A percentile compares a stretch with the other conserved stretches of the same genome.
Evolutionary conservation across 2,113 vertebrate genomes (phyloP).

Genomic region (Fulmarus glacialis): DNA sequence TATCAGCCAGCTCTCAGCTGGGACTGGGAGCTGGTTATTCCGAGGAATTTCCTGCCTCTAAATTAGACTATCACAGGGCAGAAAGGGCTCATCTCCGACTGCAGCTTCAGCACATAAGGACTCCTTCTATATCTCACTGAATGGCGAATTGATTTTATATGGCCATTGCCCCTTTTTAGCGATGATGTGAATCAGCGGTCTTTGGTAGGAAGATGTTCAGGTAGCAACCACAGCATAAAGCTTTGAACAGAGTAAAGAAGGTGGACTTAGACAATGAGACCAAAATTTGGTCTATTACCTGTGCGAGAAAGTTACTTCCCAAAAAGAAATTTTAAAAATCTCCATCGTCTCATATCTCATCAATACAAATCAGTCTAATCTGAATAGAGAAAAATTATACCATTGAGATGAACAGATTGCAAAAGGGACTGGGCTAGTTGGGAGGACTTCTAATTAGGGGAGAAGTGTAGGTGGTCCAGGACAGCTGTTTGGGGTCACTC

Average conservation of each 20-base stretch:
- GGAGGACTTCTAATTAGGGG: background rate
- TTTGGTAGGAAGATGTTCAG: background rate
- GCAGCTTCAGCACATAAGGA: background rate
- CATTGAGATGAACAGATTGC: background rate
- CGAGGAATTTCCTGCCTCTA: constrained; percentile 60
- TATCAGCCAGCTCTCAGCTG: constrained; percentile 43
- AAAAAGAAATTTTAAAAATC: background rate
- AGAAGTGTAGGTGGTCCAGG: background rate
- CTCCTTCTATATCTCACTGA: background rate
- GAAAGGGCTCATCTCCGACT: background rate
- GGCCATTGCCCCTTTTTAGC: background rate
- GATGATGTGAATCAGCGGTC: background rate
- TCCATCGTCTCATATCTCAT: background rate
- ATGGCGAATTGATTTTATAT: background rate
- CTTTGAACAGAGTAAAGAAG: background rate
- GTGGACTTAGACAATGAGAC: background rate
- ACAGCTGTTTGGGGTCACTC: background rate
- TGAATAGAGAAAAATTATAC: background rate
- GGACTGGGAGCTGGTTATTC: constrained; percentile 30
- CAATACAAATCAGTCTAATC: background rate
- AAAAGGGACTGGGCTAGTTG: background rate
- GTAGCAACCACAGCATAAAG: background rate
- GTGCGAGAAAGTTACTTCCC: background rate
- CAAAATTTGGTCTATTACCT: background rate
- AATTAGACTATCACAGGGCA: background rate